phyloP scores from a whole-genome alignment of 1,140 invertebrate genomes.

The Solenopsis invicta region DNA sequence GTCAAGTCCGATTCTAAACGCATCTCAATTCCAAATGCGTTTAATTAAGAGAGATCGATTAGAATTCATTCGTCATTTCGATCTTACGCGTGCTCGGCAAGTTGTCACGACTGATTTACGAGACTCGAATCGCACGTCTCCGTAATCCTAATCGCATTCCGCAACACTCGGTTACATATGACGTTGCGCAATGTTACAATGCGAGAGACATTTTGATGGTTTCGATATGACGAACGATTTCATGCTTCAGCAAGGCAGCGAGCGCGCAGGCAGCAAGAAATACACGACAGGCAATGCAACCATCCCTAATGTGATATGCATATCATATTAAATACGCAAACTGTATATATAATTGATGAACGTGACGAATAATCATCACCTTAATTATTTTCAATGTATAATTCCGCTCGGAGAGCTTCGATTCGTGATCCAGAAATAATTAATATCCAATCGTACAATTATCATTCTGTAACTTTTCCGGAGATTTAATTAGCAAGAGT shows the following conservation, averaged over 20 bases:
- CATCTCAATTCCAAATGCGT: too few species aligned
- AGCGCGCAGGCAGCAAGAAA: neutral
- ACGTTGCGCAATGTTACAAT: neutral
- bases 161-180: conserved; percentile 18
- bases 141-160: neutral
- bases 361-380: neutral
- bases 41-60: neutral
- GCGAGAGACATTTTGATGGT: neutral
- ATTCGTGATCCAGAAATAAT: neutral
- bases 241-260: neutral
- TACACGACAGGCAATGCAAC: neutral
- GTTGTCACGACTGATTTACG: neutral
- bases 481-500: neutral
- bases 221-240: conserved; percentile 18
- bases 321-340: conserved; percentile 38
- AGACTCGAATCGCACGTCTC: conserved; percentile 37
- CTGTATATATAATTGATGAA: conserved; percentile 13
- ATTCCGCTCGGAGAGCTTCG: neutral
- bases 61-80: neutral
- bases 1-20: neutral
- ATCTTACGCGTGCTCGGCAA: neutral
- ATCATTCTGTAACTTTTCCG: neutral
- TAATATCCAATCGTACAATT: conserved; percentile 17
- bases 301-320: conserved; percentile 42
- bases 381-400: conserved; percentile 15